phyloP scores from a whole-genome alignment of 2,797 vertebrate genomes.

The Pelodytes ibericus region DNA sequence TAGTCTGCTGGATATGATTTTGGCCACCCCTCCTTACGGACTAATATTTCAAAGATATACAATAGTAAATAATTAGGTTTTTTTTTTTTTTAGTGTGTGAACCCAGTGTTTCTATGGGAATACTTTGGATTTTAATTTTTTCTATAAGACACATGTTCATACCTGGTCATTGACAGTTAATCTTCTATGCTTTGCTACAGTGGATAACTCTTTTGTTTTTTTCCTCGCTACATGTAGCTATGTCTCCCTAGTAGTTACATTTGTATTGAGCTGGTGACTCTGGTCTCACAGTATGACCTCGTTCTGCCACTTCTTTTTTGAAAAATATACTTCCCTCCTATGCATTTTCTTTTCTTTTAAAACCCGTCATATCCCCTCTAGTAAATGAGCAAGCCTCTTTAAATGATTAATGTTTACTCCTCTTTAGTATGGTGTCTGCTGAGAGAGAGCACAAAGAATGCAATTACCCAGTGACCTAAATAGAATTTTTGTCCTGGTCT shows the following conservation, averaged over 20 bases:
- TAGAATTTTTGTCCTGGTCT: constrained; percentile 62
- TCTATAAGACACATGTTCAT: too few relatives aligned
- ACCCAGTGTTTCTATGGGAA: too few relatives aligned
- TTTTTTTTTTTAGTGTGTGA: too few relatives aligned
- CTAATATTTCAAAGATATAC: too few relatives aligned
- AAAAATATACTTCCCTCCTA: background rate
- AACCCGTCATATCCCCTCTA: constrained; percentile 17
- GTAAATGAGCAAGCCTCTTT: background rate
- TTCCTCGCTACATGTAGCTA: too few relatives aligned
- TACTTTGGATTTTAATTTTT: too few relatives aligned
- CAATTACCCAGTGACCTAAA: constrained; percentile 66
- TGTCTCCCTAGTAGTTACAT: background rate
- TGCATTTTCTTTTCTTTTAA: background rate
- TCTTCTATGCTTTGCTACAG: too few relatives aligned
- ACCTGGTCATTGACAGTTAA: too few relatives aligned
- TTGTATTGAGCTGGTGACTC: background rate
- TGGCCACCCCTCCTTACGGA: too few relatives aligned
- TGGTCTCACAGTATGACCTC: background rate
- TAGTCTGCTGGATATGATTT: too few relatives aligned
- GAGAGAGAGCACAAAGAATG: constrained; percentile 57
- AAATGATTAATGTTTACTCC: constrained; percentile 39
- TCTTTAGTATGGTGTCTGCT: constrained; percentile 2
- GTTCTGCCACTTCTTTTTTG: background rate
- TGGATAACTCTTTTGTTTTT: too few relatives aligned
- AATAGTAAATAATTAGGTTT: too few relatives aligned